These are phyloP conservation scores for Alethe diademata DNA, from an alignment of 2,113 vertebrate genomes.

Conservation along the genomic window DNA sequence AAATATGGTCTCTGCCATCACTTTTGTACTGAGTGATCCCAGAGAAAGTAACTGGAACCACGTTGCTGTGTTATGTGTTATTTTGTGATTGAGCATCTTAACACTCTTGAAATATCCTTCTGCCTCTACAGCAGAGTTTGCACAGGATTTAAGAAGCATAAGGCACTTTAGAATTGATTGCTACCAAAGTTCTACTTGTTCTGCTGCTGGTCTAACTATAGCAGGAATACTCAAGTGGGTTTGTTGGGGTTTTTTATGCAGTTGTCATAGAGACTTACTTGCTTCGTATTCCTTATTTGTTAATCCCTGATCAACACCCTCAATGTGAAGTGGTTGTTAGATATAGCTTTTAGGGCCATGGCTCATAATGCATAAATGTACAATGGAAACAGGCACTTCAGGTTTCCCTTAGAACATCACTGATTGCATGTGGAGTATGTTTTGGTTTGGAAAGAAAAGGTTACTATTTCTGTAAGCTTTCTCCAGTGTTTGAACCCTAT, in stretches of 20 bases:
- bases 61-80: neutral
- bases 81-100: neutral
- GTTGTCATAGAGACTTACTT: neutral
- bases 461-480: neutral
- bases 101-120: neutral
- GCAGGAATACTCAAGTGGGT: neutral
- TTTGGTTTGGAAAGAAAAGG: neutral
- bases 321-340: neutral
- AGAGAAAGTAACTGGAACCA: neutral
- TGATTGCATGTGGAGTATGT: neutral
- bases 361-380: neutral
- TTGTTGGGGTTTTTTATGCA: neutral
- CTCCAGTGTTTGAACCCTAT: neutral
- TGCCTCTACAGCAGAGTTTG: neutral
- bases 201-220: neutral
- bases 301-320: neutral
- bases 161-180: conserved; percentile 35
- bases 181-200: conserved; percentile 22
- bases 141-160: conserved; percentile 23
- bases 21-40: neutral
- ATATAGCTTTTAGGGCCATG: neutral
- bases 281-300: neutral
- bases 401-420: neutral
- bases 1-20: neutral
- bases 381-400: neutral